A percentile compares a stretch with the other conserved stretches of the same genome.
Evolutionary conservation across 2,113 vertebrate species (phyloP).

Genomic region (Gallinago paraguaiae): DNA sequence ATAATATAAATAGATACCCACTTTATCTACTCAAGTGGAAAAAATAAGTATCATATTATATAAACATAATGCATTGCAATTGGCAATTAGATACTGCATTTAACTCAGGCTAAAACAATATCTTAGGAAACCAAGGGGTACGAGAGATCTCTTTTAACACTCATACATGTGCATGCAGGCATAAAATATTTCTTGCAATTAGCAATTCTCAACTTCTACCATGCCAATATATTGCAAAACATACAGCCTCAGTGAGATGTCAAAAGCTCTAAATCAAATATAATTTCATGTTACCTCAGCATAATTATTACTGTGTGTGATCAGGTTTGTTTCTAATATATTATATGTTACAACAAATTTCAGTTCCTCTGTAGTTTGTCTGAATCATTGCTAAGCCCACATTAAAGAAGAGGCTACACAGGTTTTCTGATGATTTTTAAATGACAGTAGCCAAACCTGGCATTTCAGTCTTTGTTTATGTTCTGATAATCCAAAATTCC

Average conservation of each 20-base stretch:
- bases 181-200: conserved; percentile 29
- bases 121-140: conserved; percentile 16
- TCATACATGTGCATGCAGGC: background rate
- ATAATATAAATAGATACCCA: conserved; percentile 69
- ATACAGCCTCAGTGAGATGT: background rate
- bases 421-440: background rate
- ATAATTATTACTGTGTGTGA: background rate
- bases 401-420: background rate
- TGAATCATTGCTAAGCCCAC: background rate
- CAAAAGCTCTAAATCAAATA: background rate
- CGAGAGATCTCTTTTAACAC: background rate
- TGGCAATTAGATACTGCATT: conserved; percentile 63
- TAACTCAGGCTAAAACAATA: conserved; percentile 41
- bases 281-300: conserved; percentile 20
- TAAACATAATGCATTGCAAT: conserved; percentile 63
- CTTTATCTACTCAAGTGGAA: conserved; percentile 64
- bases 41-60: conserved; percentile 69
- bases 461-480: background rate
- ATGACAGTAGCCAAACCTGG: background rate
- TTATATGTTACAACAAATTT: background rate
- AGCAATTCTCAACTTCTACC: conserved; percentile 8
- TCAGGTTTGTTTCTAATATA: background rate
- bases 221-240: background rate
- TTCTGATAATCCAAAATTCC: background rate
- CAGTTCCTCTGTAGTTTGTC: background rate